Conservation (phyloP, 2,888 invertebrate species). For the Priocnemis perturbator region DNA sequence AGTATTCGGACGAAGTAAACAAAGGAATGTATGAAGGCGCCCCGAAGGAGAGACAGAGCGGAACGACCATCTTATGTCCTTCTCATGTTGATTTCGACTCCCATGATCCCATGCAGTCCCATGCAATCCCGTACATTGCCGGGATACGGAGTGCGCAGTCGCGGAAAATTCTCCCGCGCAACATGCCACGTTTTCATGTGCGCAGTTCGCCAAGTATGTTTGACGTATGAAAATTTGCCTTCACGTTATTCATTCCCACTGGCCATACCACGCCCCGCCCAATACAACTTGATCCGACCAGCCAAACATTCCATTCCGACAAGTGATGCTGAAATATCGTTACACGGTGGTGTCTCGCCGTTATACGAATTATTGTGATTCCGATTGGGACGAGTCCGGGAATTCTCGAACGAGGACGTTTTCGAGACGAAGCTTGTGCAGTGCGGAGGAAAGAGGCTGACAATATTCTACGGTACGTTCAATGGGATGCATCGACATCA, state of each 20-base stretch:
- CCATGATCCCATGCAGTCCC: no score
- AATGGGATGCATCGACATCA: no score
- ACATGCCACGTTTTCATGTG: background rate
- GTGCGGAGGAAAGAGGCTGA: background rate
- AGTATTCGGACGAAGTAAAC: no score
- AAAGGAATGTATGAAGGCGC: no score
- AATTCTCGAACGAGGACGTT: background rate
- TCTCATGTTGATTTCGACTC: no score
- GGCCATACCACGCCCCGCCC: slow-evolving; percentile 59
- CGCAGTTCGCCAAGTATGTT: background rate
- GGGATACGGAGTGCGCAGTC: no score
- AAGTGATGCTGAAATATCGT: background rate
- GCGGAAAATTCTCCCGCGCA: slow-evolving; percentile 4
- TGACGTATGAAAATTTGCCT: slow-evolving; percentile 2
- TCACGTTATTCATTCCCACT: slow-evolving; percentile 23
- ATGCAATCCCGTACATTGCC: no score
- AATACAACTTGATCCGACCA: slow-evolving; percentile 49
- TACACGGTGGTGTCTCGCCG: background rate
- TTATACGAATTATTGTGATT: background rate
- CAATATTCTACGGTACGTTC: background rate
- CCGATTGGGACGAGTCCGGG: background rate
- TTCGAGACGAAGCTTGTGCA: background rate
- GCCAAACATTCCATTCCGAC: slow-evolving; percentile 51
- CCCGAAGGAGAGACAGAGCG: no score
- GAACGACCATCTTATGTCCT: no score